Evolutionary conservation across 2,888 invertebrate species (phyloP), one percentile per base, ranked within the genome.

Genomic region (Polydrusus pterygomalis): DNA sequence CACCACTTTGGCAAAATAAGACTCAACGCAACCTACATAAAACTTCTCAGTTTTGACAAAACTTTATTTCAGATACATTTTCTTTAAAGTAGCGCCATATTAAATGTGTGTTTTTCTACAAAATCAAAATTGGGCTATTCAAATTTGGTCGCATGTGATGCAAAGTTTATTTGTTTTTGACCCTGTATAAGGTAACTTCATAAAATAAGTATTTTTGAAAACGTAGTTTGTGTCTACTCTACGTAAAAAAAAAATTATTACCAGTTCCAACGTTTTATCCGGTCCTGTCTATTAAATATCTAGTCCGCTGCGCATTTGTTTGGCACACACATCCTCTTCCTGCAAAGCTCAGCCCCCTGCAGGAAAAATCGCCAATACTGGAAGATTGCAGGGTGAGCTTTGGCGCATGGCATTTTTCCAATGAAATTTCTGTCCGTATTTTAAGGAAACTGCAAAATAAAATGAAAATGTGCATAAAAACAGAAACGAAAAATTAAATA

Each of bases 331-430:
- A 20, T 63, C 47, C 62, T 58, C 30, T 62, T 51, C 60, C 38
- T 60, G 70, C 49, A 70, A 62, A 63, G 70, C 62, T 62, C 70
- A 62, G 51, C 70, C 70, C 70, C 38, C 70, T 5, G 38, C 60
- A 49, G 70, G 62, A 70, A 62, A 70, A 70, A 62, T 70, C 70
- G 70, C 70, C 70, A 70, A 70, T 70, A 49, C 47, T 38, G 17
- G 51, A 34, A 49, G 70, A 62, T 62, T 70, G 49, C 51, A 38
- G 54, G 67, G 38, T 15, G 17, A 51, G 34, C 51, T 54, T 67
- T 62, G 1, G 70, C 70, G 62, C 70, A 70, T 70, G 70, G 20
- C 60, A 70, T 30, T 62, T 43, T 40, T 30, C 43, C 25, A 17
- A 34, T 38, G 38, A 38, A 30, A 38, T 49, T 67, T 17, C 15